Base-by-base conservation (phyloP, 2,888 invertebrate species). In the Ophonus ardosiacus region DNA sequence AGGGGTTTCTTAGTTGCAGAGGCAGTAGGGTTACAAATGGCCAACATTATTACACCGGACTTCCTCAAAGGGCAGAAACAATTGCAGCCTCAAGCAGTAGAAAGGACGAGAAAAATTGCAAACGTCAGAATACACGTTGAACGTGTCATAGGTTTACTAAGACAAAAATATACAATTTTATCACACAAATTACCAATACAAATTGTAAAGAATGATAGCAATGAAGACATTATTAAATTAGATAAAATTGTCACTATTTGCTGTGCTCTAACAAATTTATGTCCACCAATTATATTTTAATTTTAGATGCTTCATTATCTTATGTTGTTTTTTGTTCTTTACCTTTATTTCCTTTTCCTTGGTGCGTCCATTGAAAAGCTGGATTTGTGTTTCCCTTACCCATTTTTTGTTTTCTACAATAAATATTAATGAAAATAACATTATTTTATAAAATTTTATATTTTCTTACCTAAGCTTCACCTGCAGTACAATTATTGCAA, bases 51-150 rank as follows among this genome's bases (percentile, higher is more conserved):
- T n/a, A n/a, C n/a, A n/a, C n/a, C n/a, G n/a, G n/a, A n/a, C n/a
- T n/a, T n/a, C n/a, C n/a, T n/a, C n/a, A 43, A 43, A 43, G 1
- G 43, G 43, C 43, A 1, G 6, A 43, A 1, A 43, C 85, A 87
- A 86, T 6, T 86, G 85, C 85, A 87, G 85, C 86, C 84, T 13
- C 8, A 85, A 38, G 87, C 86, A 57, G 13, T 87, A 21, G 88
- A 87, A 65, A 57, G 68, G 31, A 87, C 88, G 0, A 80, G 87
- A 80, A 40, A 43, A 21, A 86, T 87, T 38, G 87, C 87, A 8
- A 81, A 86, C 84, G 87, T 87, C 10, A 76, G 87, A 57, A 87
- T 87, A 17, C 86, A 87, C 81, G 86, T 87, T 0, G 87, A 87
- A 82, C 74, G 86, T 24, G 10, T 84, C 1, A 86, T 86, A 24